These are phyloP conservation scores for Sesamia inferens DNA, from an alignment of 2,888 invertebrate genomes.

Conservation along the genomic window DNA sequence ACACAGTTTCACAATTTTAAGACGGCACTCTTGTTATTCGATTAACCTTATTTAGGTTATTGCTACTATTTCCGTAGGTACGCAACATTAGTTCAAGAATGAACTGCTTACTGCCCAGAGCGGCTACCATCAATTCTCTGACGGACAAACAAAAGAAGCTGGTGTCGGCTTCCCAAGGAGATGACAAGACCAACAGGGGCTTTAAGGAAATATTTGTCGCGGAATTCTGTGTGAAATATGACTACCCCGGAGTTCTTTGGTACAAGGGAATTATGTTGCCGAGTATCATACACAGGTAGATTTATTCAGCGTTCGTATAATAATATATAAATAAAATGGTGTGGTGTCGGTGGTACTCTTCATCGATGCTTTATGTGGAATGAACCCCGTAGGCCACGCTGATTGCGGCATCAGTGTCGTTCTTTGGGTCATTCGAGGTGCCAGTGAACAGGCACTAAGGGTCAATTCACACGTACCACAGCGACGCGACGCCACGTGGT, in stretches of 20 bases:
- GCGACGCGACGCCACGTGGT: no score
- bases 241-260: conserved; percentile 94
- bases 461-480: not conserved
- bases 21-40: no score
- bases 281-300: conserved; percentile 93
- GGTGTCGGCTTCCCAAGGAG: conserved; percentile 79
- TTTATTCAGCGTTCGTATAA: not conserved
- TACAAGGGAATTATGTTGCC: conserved; percentile 96
- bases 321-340: not conserved
- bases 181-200: conserved; percentile 82
- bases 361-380: not conserved
- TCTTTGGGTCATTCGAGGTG: not conserved
- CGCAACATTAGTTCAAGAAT: conserved; percentile 82
- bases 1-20: no score
- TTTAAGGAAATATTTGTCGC: conserved; percentile 94
- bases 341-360: not conserved
- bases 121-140: conserved; percentile 78
- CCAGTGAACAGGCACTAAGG: not conserved
- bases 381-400: not conserved
- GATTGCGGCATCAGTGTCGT: no score
- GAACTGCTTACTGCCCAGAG: conserved; percentile 85
- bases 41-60: not conserved
- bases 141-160: conserved; percentile 81
- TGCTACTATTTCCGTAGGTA: conserved; percentile 71
- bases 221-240: conserved; percentile 94